Evolutionary conservation across 2,113 vertebrate genomes (phyloP).

Genomic region (Callopanchax toddi): DNA sequence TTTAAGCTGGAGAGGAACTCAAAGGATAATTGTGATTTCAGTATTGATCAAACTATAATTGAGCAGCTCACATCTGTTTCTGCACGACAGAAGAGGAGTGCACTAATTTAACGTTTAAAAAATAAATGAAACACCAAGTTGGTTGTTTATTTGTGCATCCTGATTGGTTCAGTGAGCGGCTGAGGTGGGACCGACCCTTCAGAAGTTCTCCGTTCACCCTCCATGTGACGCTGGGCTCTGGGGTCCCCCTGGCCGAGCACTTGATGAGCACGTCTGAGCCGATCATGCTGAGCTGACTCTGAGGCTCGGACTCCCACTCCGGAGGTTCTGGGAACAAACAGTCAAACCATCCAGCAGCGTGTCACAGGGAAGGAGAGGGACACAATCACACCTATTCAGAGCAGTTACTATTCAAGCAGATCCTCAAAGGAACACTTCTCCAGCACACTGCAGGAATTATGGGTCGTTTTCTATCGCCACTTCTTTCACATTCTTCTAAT

Average conservation of each 20-base stretch:
- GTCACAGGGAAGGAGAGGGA: background rate
- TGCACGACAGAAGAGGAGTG: too few relatives aligned
- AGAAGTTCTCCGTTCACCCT: slow-evolving; percentile 85
- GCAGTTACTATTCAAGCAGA: slow-evolving; percentile 7
- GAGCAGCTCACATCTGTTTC: too few relatives aligned
- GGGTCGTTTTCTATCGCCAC: background rate
- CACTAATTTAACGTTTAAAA: too few relatives aligned
- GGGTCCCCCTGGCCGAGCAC: slow-evolving; percentile 87
- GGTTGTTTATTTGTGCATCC: too few relatives aligned
- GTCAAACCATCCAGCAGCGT: slow-evolving; percentile 2
- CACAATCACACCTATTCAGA: background rate
- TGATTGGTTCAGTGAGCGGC: too few relatives aligned
- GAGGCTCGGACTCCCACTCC: slow-evolving; percentile 84
- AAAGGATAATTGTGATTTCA: too few relatives aligned
- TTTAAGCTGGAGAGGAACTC: too few relatives aligned
- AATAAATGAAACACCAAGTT: too few relatives aligned
- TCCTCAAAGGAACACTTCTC: background rate
- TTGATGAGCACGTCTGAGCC: slow-evolving; percentile 83
- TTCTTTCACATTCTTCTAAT: background rate
- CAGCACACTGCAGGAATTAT: background rate
- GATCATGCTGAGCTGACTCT: slow-evolving; percentile 84
- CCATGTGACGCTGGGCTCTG: slow-evolving; percentile 86
- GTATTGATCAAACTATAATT: too few relatives aligned
- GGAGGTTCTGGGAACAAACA: slow-evolving; percentile 85
- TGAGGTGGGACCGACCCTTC: slow-evolving; percentile 76